phyloP scores from a whole-genome alignment of 1,140 invertebrate genomes.

The Antheraea mylitta region DNA sequence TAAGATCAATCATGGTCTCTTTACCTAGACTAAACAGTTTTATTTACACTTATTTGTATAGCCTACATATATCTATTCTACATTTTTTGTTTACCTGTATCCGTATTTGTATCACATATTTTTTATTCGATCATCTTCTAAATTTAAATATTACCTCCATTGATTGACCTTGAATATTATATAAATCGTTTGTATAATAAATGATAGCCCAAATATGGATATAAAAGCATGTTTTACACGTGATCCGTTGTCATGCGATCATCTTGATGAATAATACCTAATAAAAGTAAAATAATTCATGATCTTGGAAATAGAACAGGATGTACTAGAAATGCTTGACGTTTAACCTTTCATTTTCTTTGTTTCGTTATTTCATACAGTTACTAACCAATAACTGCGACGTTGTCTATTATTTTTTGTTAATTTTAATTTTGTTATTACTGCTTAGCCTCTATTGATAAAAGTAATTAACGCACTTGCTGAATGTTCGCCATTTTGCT shows the following conservation, averaged over 20 bases:
- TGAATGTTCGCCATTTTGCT: no score
- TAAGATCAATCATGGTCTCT: neutral
- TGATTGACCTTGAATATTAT: neutral
- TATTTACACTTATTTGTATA: neutral
- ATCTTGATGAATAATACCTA: neutral
- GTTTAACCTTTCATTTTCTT: neutral
- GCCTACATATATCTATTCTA: neutral
- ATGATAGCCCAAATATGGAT: neutral
- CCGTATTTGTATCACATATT: neutral
- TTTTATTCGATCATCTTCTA: slow-evolving; percentile 9
- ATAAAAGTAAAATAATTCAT: neutral
- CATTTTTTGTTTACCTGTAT: neutral
- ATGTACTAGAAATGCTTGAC: neutral
- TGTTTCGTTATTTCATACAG: no score
- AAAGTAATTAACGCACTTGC: no score
- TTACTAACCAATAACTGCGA: no score
- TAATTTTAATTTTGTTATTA: no score
- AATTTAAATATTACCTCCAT: slow-evolving; percentile 7
- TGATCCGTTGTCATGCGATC: neutral
- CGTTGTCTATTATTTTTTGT: no score
- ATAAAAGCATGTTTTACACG: neutral
- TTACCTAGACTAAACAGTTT: neutral
- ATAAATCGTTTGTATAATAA: neutral
- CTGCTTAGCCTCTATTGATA: no score
- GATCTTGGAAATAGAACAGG: neutral